Evolutionary conservation across 2,797 vertebrate species (phyloP).

Genomic region (Lepus oiostolus): DNA sequence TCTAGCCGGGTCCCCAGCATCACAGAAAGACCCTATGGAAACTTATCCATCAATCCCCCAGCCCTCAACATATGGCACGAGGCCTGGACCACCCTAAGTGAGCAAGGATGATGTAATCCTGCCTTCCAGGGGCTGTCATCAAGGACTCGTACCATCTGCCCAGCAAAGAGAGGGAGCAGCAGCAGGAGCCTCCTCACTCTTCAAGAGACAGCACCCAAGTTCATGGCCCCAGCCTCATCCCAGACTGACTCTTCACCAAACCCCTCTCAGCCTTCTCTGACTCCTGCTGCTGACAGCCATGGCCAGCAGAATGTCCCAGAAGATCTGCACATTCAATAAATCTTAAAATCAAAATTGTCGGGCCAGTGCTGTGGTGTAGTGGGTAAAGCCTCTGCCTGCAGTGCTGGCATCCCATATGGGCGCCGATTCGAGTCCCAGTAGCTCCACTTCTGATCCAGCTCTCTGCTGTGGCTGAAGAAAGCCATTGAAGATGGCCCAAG

Average conservation of each 20-base stretch:
- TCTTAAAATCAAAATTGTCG: not conserved
- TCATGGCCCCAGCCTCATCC: not conserved
- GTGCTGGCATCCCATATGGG: too few relatives aligned
- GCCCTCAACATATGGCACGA: not conserved
- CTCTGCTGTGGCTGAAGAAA: too few relatives aligned
- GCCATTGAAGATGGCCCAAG: too few relatives aligned
- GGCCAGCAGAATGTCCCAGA: not conserved
- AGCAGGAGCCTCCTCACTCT: not conserved
- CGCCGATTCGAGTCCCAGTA: too few relatives aligned
- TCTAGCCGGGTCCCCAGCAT: not conserved
- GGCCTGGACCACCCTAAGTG: not conserved
- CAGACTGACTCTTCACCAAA: not conserved
- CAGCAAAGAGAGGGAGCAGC: not conserved
- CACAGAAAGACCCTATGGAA: not conserved
- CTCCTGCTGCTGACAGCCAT: not conserved
- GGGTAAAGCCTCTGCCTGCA: too few relatives aligned
- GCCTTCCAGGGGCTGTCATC: not conserved
- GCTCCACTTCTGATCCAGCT: too few relatives aligned
- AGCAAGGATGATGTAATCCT: not conserved
- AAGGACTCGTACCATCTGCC: not conserved
- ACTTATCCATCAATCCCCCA: constrained; percentile 36
- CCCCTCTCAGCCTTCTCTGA: not conserved
- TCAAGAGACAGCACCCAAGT: not conserved
- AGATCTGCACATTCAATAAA: not conserved
- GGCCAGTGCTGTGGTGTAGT: too few relatives aligned